Base-by-base conservation (phyloP, 2,113 vertebrate genomes). In the Corythornis cristatus region DNA sequence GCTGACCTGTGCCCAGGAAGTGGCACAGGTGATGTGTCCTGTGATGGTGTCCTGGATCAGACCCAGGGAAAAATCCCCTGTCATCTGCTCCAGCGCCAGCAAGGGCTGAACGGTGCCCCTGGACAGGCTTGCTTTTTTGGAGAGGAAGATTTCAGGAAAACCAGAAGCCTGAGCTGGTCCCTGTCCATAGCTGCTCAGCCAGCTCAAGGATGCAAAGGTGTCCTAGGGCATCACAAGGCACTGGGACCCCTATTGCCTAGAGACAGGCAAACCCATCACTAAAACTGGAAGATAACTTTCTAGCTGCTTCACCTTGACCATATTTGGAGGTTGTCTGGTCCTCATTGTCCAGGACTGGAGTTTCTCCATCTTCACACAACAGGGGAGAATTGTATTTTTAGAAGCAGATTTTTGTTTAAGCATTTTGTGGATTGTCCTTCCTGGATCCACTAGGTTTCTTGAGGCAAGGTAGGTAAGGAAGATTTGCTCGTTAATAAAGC, bases 401-500 rank as follows among this genome's bases (percentile, higher is more conserved):
- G 40, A 67, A 64, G 26, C 0, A 0, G 17, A 7, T 4, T 31
- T 50, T 70, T 72, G 73, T 65, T 71, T 46, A 21, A 57, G 17
- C 33, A 21, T 86, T 3, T 1, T 22, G 3, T 50, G 35, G 46
- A 33, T 79, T 56, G 58, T 77, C 79, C 56, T 45, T 50, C 81
- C 33, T 42, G 71, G 80, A 79, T 74, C 29, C 31, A 54, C 43
- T 22, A 19, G 0, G 0, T 86, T 84, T 94, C 79, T 81, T 48
- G 45, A 62, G 54, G 81, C 82, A 94, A 81, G 76, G 86, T 94
- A 90, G 37, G 19, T 17, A 73, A 70, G 60, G 87, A 67, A 91
- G 91, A 93, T 93, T 87, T 94, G 40, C 68, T 93, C 2, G 0
- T 95, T 92, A 92, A 71, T 79, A 96, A 56, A 94, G 91, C 88